Percentiles rank a stretch among this genome's conserved stretches.
phyloP scores from a whole-genome alignment of 1,140 invertebrate species.

The Drosophila setifemur region DNA sequence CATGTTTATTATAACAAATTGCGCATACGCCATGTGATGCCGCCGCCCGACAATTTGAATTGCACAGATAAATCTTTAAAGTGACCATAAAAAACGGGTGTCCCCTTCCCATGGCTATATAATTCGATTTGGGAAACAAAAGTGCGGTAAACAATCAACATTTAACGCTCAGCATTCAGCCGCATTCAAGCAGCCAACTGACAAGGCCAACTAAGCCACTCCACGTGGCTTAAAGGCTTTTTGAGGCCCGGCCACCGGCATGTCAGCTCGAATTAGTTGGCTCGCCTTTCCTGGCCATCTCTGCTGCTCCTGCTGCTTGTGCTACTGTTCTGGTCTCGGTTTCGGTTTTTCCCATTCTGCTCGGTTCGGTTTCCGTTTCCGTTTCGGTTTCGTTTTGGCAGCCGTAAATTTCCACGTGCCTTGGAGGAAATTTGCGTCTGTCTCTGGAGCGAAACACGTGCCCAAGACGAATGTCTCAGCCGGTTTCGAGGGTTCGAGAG shows the following conservation, averaged over 20 bases:
- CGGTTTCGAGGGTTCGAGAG: too few species aligned
- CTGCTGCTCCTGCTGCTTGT: too few species aligned
- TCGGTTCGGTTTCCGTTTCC: constrained; percentile 1
- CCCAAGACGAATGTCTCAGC: constrained; percentile 23
- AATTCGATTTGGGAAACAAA: neutral
- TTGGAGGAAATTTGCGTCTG: constrained; percentile 40
- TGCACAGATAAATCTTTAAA: constrained; percentile 64
- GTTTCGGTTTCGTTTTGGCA: constrained; percentile 33
- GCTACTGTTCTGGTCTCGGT: constrained; percentile 6
- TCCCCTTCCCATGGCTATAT: too few species aligned
- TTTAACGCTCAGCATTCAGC: constrained; percentile 30
- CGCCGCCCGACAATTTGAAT: constrained; percentile 68
- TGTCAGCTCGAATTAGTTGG: constrained; percentile 71
- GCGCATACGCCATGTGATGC: constrained; percentile 73
- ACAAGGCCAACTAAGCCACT: constrained; percentile 57
- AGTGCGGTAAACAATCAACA: constrained; percentile 47
- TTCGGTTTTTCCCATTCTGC: neutral
- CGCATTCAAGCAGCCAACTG: too few species aligned
- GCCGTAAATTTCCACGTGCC: constrained; percentile 63
- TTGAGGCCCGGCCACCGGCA: constrained; percentile 43
- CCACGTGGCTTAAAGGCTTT: constrained; percentile 64
- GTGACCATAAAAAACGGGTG: constrained; percentile 51
- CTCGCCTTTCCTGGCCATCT: neutral
- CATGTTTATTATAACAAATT: constrained; percentile 80
- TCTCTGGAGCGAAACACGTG: neutral